A percentile compares a stretch with the other conserved stretches of the same genome.
These are phyloP conservation scores for Muricea muricata DNA, from an alignment of 92 coral and sea anemone genomes.

Conservation along the genomic window DNA sequence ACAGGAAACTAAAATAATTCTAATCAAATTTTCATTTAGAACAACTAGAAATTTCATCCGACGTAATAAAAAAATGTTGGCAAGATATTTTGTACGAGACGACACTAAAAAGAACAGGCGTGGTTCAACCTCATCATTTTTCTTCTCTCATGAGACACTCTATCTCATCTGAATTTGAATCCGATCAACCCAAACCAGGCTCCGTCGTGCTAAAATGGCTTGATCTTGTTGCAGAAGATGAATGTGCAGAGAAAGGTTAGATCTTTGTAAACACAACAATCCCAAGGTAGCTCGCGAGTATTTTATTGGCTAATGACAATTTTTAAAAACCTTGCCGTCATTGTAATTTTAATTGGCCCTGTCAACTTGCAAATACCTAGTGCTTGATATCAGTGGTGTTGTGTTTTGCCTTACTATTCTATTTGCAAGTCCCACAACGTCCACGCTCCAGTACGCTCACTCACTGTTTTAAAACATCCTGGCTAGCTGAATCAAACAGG, in stretches of 20 bases:
- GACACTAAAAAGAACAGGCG: constrained; percentile 50
- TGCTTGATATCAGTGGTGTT: too few relatives aligned
- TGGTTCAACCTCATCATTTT: constrained; percentile 69
- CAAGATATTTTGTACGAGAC: constrained; percentile 79
- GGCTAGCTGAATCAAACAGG: too few relatives aligned
- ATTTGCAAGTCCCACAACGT: too few relatives aligned
- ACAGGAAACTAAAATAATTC: neutral
- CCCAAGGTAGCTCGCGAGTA: too few relatives aligned
- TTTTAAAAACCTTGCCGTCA: too few relatives aligned
- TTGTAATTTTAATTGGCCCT: too few relatives aligned
- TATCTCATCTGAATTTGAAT: neutral
- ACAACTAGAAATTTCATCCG: constrained; percentile 74
- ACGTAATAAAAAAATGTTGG: constrained; percentile 77
- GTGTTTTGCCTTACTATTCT: too few relatives aligned
- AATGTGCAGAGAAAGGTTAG: neutral
- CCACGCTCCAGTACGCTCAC: too few relatives aligned
- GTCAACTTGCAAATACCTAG: too few relatives aligned
- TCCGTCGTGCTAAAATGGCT: constrained; percentile 81
- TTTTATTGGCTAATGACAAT: too few relatives aligned
- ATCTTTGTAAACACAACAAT: neutral
- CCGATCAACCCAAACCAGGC: constrained; percentile 27
- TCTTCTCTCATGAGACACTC: constrained; percentile 49
- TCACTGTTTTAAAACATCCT: too few relatives aligned
- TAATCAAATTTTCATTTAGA: constrained; percentile 11
- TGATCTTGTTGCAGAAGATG: constrained; percentile 47